Evolutionary conservation across 2,113 vertebrate species (phyloP), one percentile per base, ranked within the genome.

Genomic region (Suncus etruscus): DNA sequence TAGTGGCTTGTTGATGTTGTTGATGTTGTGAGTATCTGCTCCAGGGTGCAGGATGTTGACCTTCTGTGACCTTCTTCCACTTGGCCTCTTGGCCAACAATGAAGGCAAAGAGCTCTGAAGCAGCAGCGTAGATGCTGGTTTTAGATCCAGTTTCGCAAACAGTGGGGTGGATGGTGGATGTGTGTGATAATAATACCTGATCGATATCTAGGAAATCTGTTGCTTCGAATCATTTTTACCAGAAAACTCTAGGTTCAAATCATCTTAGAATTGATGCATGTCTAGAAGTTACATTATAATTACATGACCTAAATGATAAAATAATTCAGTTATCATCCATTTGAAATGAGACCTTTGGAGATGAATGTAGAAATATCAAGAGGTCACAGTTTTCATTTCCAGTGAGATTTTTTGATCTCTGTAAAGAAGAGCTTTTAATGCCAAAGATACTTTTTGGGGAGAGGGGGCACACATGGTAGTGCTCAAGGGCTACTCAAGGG

Each of bases 141-240:
- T 22, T 61, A 22, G 22, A 6, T 61, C 16, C 58, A 61, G 58
- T 16, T 4, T 61, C 2, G 22, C 75, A 0, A 68, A n/a, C 25
- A 73, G 31, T 86, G 76, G 74, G 58, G 92, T 91, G 27, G 63
- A 75, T 92, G 90, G 86, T 6, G 96, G 20, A 25, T 74, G 25
- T 25, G 58, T 51, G 25, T 61, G 73, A 58, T 61, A 61, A 68
- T 16, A 29, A 9, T 24, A 47, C 78, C 88, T 80, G 63, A n/a
- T 66, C 54, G 12, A 5, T 66, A 39, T 29, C 50, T 6, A 25
- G 72, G 45, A 89, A 89, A 70, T 63, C 27, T 22, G 45, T 20
- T 14, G 45, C 83, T 45, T 15, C 29, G 12, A 2, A 24, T 58
- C 75, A 29, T 70, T 76, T 68, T 90, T 80, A 39, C 81, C 54